Evolutionary conservation across 1,140 invertebrate species (phyloP).

Genomic region (Leptoteleia sp.): DNA sequence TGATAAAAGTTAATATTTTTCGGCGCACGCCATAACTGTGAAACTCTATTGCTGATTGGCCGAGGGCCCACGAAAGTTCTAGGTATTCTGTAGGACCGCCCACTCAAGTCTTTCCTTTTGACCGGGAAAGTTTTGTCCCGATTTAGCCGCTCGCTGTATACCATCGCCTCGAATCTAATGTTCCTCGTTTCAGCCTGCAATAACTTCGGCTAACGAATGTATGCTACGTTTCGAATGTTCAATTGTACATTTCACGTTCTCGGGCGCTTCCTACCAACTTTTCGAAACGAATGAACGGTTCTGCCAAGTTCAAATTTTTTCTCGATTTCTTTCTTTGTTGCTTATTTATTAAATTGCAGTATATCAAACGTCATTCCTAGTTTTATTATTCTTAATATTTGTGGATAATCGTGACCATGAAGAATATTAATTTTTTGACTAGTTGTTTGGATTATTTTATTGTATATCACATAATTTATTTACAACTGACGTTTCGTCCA

Average conservation of each 20-base stretch:
- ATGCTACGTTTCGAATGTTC: slow-evolving; percentile 24
- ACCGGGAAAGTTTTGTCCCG: slow-evolving; percentile 76
- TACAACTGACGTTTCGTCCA: too few relatives aligned
- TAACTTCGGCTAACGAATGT: slow-evolving; percentile 37
- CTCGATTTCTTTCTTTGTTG: too few relatives aligned
- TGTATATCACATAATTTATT: too few relatives aligned
- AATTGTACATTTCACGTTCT: slow-evolving; percentile 20
- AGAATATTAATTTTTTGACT: too few relatives aligned
- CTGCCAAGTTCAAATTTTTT: too few relatives aligned
- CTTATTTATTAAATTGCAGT: too few relatives aligned
- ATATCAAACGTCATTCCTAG: too few relatives aligned
- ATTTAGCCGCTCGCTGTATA: slow-evolving; percentile 41
- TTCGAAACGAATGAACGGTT: slow-evolving; percentile 36
- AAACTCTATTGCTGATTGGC: slow-evolving; percentile 72
- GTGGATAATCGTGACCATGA: too few relatives aligned
- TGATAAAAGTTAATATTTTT: slow-evolving; percentile 70
- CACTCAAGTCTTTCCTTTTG: slow-evolving; percentile 66
- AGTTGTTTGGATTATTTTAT: too few relatives aligned
- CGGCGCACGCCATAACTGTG: slow-evolving; percentile 38
- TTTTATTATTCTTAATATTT: too few relatives aligned
- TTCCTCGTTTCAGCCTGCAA: slow-evolving; percentile 39
- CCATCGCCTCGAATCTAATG: slow-evolving; percentile 42
- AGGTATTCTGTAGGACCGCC: slow-evolving; percentile 75
- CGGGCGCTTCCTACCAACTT: slow-evolving; percentile 5
- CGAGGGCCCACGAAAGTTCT: slow-evolving; percentile 77